phyloP scores from a whole-genome alignment of 2,888 invertebrate genomes.

The Limenitis camilla region DNA sequence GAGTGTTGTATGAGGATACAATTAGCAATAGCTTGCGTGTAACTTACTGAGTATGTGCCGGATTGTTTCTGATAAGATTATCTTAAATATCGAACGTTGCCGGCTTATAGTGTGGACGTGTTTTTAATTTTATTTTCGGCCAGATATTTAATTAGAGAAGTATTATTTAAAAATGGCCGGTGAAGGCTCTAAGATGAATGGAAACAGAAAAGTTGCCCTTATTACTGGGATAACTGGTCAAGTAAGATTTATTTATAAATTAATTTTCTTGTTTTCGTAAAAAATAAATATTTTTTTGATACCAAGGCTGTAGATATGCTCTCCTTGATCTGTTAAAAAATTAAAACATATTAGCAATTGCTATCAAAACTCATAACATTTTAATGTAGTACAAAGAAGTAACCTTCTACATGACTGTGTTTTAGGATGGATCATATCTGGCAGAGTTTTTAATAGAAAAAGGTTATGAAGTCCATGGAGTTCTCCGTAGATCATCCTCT shows the following conservation, averaged over 20 bases:
- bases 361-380: neutral
- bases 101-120: conserved; percentile 32
- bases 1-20: too few species aligned
- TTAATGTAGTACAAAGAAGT: neutral
- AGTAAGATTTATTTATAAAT: conserved; percentile 68
- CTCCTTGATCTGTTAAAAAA: neutral
- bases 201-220: conserved; percentile 82
- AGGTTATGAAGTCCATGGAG: conserved; percentile 96
- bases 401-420: neutral
- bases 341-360: neutral
- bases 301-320: neutral
- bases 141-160: neutral
- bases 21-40: neutral
- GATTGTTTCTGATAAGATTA: conserved; percentile 31
- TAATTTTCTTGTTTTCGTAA: neutral
- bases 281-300: neutral
- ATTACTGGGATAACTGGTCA: conserved; percentile 99
- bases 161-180: conserved; percentile 48
- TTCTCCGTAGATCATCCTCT: conserved; percentile 93
- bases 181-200: conserved; percentile 38
- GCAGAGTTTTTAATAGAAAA: conserved; percentile 94
- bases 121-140: conserved; percentile 18
- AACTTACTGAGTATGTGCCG: conserved; percentile 10
- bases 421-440: conserved; percentile 97
- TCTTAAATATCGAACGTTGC: conserved; percentile 19